phyloP scores from a whole-genome alignment of 2,888 invertebrate species.

The Caenorhabditis japonica region DNA sequence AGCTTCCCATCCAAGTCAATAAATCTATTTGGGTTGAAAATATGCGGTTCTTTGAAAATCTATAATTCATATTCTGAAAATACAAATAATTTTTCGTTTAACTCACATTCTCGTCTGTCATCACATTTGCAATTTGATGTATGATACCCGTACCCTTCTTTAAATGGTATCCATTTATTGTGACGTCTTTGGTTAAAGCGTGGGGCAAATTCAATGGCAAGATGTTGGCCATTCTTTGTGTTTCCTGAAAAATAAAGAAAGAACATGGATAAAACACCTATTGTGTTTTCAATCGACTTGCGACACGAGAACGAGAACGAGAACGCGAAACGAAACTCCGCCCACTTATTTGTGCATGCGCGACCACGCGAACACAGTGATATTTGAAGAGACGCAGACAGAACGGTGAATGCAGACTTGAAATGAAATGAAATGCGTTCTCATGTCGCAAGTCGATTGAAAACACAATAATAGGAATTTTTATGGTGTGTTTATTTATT shows the following conservation, averaged over 20 bases:
- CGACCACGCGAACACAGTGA: too few species aligned
- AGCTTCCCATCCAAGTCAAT: conserved; percentile 63
- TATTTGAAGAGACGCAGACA: too few species aligned
- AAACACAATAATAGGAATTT: not conserved
- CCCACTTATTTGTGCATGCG: too few species aligned
- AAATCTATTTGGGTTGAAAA: conserved; percentile 68
- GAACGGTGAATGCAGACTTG: too few species aligned
- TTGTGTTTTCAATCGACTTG: too few species aligned
- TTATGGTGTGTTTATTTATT: not conserved
- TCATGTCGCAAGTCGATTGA: too few species aligned
- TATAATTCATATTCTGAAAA: conserved; percentile 16
- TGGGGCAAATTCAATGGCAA: conserved; percentile 54
- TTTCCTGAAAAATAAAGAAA: conserved; percentile 59
- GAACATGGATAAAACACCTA: too few species aligned
- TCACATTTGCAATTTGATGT: conserved; percentile 56
- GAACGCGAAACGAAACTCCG: too few species aligned
- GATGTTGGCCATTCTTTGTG: conserved; percentile 55
- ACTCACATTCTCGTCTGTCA: conserved; percentile 52
- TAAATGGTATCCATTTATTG: conserved; percentile 40
- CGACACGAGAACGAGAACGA: too few species aligned
- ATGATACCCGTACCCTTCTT: conserved; percentile 49
- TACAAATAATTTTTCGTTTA: not conserved
- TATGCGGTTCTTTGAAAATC: conserved; percentile 61
- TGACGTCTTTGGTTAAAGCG: conserved; percentile 38
- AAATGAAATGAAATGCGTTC: too few species aligned